Evolutionary conservation across 2,888 invertebrate species (phyloP).

Genomic region (Lasioglossum figueresi): DNA sequence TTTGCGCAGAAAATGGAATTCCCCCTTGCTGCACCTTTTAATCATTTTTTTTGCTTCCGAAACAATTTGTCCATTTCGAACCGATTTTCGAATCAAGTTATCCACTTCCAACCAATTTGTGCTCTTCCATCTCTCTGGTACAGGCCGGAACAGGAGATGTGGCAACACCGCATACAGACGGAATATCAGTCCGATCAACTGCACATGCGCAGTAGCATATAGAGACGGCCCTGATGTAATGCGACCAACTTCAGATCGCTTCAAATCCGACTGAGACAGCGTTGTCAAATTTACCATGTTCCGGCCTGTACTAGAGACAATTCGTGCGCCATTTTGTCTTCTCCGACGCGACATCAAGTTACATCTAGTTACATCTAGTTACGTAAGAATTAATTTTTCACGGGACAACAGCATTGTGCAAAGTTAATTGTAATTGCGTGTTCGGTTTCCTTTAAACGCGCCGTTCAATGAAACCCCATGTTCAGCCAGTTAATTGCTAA

Average conservation of each 20-base stretch:
- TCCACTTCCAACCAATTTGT: not conserved
- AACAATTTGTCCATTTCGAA: not conserved
- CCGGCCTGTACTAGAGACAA: not conserved
- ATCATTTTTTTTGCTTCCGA: not conserved
- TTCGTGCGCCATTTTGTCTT: not conserved
- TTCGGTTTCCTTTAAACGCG: not conserved
- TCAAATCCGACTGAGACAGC: too few relatives aligned
- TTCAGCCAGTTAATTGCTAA: not conserved
- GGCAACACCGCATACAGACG: too few relatives aligned
- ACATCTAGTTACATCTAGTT: too few relatives aligned
- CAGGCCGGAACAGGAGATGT: too few relatives aligned
- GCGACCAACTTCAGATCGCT: too few relatives aligned
- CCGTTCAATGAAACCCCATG: not conserved
- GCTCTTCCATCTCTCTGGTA: too few relatives aligned
- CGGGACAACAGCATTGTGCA: not conserved
- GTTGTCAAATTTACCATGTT: too few relatives aligned
- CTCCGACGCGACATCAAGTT: not conserved
- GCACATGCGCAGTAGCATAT: too few relatives aligned
- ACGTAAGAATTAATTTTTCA: not conserved
- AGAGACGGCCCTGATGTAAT: too few relatives aligned
- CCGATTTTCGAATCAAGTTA: not conserved
- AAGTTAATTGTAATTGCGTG: not conserved
- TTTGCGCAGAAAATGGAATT: constrained; percentile 52
- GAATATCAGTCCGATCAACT: too few relatives aligned
- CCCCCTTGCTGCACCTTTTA: constrained; percentile 59